These are phyloP conservation scores for Hiodon tergisus DNA, from an alignment of 2,113 vertebrate genomes.

Conservation along the genomic window DNA sequence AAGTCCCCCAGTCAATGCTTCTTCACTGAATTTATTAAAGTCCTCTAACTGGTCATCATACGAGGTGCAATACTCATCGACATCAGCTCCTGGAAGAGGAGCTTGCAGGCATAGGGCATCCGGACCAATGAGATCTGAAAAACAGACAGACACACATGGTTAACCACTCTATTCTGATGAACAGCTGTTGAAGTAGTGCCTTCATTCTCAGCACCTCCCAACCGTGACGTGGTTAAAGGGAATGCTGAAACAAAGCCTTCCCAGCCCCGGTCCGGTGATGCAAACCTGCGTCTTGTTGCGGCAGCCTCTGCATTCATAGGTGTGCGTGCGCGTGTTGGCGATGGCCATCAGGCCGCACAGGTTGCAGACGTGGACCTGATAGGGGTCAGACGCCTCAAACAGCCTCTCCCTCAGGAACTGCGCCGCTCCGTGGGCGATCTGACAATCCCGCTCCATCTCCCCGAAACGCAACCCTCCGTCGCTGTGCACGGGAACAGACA, in stretches of 20 bases:
- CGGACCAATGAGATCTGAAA: constrained; percentile 89
- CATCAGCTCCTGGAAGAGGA: constrained; percentile 96
- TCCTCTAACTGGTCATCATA: constrained; percentile 76
- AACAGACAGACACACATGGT: not conserved
- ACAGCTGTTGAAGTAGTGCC: no score
- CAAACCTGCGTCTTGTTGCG: constrained; percentile 94
- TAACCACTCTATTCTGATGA: not conserved
- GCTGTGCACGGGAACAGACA: constrained; percentile 45
- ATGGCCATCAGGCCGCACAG: constrained; percentile 97
- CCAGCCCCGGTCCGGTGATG: not conserved
- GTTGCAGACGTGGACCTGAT: constrained; percentile 96
- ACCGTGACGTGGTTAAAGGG: not conserved
- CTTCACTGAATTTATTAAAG: not conserved
- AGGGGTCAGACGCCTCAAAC: constrained; percentile 95
- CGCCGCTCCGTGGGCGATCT: constrained; percentile 94
- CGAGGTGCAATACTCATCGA: constrained; percentile 99
- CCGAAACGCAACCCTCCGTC: constrained; percentile 95
- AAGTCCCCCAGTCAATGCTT: no score
- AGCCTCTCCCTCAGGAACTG: constrained; percentile 91
- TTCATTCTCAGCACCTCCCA: no score
- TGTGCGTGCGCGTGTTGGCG: constrained; percentile 93
- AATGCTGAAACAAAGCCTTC: not conserved
- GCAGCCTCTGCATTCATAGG: constrained; percentile 92
- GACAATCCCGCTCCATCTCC: constrained; percentile 98
- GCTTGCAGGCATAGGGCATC: constrained; percentile 96